phyloP scores from a whole-genome alignment of 2,888 invertebrate genomes.

The Drymonia ruficornis region DNA sequence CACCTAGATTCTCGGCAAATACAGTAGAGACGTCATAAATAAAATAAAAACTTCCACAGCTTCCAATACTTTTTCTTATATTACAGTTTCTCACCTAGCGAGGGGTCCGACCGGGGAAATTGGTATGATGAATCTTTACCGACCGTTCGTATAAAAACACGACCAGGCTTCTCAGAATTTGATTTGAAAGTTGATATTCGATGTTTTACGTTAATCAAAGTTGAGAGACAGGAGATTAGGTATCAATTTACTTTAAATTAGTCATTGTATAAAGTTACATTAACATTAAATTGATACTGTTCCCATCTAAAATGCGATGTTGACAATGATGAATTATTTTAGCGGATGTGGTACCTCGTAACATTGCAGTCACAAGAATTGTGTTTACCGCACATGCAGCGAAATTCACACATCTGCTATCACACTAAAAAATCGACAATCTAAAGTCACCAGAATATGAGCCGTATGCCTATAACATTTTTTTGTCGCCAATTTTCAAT shows the following conservation, averaged over 20 bases:
- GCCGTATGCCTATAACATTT: too few species aligned
- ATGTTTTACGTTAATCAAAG: not conserved
- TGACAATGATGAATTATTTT: too few species aligned
- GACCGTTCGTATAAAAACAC: not conserved
- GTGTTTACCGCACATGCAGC: too few species aligned
- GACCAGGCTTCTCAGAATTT: not conserved
- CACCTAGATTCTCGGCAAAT: too few species aligned
- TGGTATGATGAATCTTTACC: conserved; percentile 1
- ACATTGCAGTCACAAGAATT: too few species aligned
- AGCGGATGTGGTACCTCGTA: too few species aligned
- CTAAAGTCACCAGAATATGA: too few species aligned
- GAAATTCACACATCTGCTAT: too few species aligned
- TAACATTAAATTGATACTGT: not conserved
- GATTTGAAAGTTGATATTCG: not conserved
- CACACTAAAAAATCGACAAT: too few species aligned
- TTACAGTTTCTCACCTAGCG: not conserved
- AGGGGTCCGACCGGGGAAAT: not conserved
- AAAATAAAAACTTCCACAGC: not conserved
- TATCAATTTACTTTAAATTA: not conserved
- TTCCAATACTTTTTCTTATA: not conserved
- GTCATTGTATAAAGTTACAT: not conserved
- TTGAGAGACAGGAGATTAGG: not conserved
- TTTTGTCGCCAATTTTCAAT: too few species aligned
- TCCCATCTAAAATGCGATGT: too few species aligned
- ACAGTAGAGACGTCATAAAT: not conserved